These are phyloP conservation scores for Synaphobranchus kaupii DNA, from an alignment of 2,797 vertebrate genomes.

Conservation along the genomic window DNA sequence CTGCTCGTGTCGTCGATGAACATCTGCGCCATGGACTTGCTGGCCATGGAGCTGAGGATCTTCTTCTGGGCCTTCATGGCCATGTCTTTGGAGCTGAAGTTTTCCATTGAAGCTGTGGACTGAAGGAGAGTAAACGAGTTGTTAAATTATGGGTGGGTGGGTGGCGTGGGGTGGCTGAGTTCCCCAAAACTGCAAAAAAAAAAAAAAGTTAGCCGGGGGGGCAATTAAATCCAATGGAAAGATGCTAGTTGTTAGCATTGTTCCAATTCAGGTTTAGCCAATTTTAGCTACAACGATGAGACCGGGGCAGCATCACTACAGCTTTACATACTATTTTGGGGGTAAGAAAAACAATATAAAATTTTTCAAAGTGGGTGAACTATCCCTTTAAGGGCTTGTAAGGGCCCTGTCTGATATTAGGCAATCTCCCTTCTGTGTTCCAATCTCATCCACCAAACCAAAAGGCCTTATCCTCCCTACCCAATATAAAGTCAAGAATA, in stretches of 20 bases:
- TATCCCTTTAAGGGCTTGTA: neutral
- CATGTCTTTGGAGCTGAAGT: slow-evolving; percentile 73
- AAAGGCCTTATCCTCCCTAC: too few species aligned
- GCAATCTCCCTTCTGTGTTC: neutral
- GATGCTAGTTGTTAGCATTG: too few species aligned
- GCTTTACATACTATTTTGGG: too few species aligned
- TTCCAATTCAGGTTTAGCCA: too few species aligned
- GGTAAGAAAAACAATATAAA: too few species aligned
- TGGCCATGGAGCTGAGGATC: slow-evolving; percentile 73
- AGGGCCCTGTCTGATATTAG: neutral
- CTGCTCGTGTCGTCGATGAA: slow-evolving; percentile 76
- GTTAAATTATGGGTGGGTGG: neutral
- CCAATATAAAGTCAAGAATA: neutral
- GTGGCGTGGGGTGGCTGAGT: neutral
- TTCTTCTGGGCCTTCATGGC: slow-evolving; percentile 77
- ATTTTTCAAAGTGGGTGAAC: too few species aligned
- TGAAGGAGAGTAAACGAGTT: neutral
- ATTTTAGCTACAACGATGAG: too few species aligned
- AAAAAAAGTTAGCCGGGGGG: too few species aligned
- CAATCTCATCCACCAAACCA: neutral
- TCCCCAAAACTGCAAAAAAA: neutral
- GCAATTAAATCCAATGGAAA: too few species aligned
- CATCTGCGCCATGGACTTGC: slow-evolving; percentile 69
- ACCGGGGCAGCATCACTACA: too few species aligned
- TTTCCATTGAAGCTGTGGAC: slow-evolving; percentile 62